Evolutionary conservation across 2,113 vertebrate species (phyloP).

Genomic region (Chroicocephalus ridibundus): DNA sequence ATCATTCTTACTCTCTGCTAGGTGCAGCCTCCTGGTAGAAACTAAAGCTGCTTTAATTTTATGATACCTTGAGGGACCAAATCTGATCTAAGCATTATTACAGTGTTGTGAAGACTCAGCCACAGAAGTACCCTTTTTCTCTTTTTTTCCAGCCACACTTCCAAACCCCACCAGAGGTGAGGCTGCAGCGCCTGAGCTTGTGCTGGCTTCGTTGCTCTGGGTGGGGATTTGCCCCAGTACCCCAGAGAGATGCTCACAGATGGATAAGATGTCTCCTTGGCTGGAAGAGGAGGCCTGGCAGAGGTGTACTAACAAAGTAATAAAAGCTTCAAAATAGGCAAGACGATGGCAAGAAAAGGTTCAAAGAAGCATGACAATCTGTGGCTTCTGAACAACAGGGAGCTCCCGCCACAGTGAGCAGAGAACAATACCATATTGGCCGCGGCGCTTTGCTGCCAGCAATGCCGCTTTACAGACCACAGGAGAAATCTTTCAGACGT

Average conservation of each 20-base stretch:
- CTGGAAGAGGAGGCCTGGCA: neutral
- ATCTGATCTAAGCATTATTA: neutral
- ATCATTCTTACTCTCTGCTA: neutral
- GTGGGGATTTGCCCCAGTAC: neutral
- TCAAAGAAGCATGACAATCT: neutral
- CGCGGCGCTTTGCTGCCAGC: neutral
- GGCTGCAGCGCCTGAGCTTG: neutral
- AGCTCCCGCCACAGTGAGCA: neutral
- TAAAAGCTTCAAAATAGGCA: neutral
- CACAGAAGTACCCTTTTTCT: neutral
- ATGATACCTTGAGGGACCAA: neutral
- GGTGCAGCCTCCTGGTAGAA: neutral
- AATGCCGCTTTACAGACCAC: neutral
- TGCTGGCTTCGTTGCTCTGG: neutral
- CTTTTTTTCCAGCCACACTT: neutral
- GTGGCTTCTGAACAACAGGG: neutral
- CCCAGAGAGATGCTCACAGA: neutral
- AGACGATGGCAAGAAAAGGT: neutral
- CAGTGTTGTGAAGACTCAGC: neutral
- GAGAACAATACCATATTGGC: neutral
- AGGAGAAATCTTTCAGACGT: neutral
- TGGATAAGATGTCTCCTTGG: neutral
- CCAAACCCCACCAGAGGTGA: neutral
- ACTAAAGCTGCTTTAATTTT: neutral
- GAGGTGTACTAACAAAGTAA: neutral